Evolutionary conservation across 1,140 invertebrate species (phyloP).

Genomic region (Tetragonula clypearis): DNA sequence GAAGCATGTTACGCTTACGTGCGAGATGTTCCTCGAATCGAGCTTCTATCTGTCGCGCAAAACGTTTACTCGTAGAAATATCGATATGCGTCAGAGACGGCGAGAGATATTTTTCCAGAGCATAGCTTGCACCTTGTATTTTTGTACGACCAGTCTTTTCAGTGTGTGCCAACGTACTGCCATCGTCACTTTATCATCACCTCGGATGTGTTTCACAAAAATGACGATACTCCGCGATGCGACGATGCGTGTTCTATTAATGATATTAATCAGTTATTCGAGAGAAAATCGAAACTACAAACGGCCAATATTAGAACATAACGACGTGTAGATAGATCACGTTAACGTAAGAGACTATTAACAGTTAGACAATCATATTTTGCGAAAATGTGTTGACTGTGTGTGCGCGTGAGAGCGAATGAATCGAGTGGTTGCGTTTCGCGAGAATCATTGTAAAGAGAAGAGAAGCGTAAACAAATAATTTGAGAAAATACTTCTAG

Average conservation of each 20-base stretch:
- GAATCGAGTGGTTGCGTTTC: constrained; percentile 10
- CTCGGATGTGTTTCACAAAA: background rate
- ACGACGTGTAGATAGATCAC: constrained; percentile 70
- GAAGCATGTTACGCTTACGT: background rate
- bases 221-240: no score
- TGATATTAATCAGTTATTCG: constrained; percentile 41
- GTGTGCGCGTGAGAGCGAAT: background rate
- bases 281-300: constrained; percentile 25
- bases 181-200: constrained; percentile 29
- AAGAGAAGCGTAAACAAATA: constrained; percentile 16
- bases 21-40: background rate
- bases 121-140: constrained; percentile 19
- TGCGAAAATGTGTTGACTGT: background rate
- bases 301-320: constrained; percentile 76
- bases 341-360: constrained; percentile 38
- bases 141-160: constrained; percentile 49
- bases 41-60: background rate
- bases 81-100: background rate
- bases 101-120: constrained; percentile 35
- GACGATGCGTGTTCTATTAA: constrained; percentile 24
- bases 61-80: background rate
- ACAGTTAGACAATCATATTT: constrained; percentile 8
- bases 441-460: constrained; percentile 13
- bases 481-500: constrained; percentile 3
- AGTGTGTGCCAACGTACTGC: constrained; percentile 57